Conservation (phyloP, 2,888 invertebrate species). For the Campopleginae sp. region DNA sequence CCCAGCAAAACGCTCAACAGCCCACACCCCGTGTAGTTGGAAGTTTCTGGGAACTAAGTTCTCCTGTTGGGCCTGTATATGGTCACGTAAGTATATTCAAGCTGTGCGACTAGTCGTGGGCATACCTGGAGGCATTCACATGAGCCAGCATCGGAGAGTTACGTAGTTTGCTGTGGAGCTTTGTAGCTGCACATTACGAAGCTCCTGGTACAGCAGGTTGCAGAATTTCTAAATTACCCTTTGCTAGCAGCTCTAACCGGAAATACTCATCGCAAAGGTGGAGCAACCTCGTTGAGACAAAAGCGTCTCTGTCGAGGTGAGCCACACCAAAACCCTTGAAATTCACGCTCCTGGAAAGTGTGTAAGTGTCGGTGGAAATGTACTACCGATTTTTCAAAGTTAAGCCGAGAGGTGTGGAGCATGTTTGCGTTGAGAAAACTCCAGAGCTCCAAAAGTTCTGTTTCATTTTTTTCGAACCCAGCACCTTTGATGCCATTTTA, state of each 20-base stretch:
- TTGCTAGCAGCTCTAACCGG: neutral
- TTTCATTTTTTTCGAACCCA: neutral
- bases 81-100: constrained; percentile 29
- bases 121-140: constrained; percentile 33
- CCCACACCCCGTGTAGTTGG: constrained; percentile 39
- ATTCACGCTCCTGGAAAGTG: neutral
- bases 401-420: neutral
- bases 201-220: constrained; percentile 7
- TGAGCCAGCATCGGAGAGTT: constrained; percentile 39
- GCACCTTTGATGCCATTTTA: neutral
- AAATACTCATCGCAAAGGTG: constrained; percentile 18
- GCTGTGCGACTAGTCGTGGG: neutral
- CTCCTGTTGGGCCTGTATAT: constrained; percentile 25
- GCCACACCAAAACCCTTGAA: constrained; percentile 6
- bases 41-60: constrained; percentile 49
- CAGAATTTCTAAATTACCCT: neutral
- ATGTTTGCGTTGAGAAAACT: neutral
- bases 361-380: neutral
- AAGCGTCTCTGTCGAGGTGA: constrained; percentile 8
- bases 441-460: neutral
- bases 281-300: constrained; percentile 6
- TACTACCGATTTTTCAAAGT: neutral
- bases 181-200: constrained; percentile 27
- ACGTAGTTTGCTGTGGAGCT: neutral
- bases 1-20: constrained; percentile 63